Base-by-base conservation (phyloP, 35 echinoderm and acorn worm species). In the Antedon bifida region DNA sequence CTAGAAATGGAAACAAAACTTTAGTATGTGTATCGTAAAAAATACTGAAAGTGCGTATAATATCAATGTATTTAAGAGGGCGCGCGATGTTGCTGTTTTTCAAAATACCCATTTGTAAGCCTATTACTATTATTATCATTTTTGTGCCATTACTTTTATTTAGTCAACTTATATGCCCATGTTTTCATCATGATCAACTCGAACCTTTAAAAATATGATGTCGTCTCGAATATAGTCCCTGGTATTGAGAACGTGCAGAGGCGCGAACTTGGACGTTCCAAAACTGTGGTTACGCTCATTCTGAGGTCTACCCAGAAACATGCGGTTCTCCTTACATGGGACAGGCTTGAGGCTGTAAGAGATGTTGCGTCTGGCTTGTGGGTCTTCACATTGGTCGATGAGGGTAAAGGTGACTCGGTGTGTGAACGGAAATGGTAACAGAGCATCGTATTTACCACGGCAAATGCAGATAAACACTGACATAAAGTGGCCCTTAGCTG, bases 331-430 rank as follows among this genome's bases (percentile, higher is more conserved):
- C 88, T 99, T 99, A 83, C 90, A 90, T 0, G 78, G 80, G 36
- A 93, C 93, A 12, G 95, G 95, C 82, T 93, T 99, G 88, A 99
- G 88, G 80, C 82, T 92, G 95, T 99, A 99, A 34, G 95, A 90
- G 79, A 99, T 85, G 75, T 99, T 99, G 29, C 95, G 82, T 5
- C 95, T 85, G 19, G 95, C 95, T 21, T 88, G 73, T 1, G 95
- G 95, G 78, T 99, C 91, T 51, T 97, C 90, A 82, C 95, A 99
- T 39, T 99, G 95, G 73, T 99, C 95, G 46, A 99, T 99, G 36
- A 99, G 80, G 2, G 90, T 93, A 80, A 99, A 93, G 28, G 85
- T 90, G 82, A 86, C 79, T 11, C 95, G 95, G 82, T 99, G 95
- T 31, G 84, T 93, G 85, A 99, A 99, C 23, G 95, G 95, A 82